Conservation (phyloP, 1,140 invertebrate species). For the Pollicipes pollicipes region DNA sequence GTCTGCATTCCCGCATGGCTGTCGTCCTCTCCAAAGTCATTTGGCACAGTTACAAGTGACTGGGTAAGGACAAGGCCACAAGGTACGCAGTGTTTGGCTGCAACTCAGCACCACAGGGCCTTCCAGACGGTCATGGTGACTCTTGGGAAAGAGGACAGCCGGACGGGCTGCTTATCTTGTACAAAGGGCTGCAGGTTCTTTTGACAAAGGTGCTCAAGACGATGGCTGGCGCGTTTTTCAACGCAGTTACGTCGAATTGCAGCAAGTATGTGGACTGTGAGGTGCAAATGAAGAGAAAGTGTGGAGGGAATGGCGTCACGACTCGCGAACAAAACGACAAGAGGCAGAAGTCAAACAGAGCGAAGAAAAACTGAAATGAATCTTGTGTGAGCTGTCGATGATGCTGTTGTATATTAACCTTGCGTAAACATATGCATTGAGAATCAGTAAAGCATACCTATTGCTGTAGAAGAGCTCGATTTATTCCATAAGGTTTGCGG, state of each 20-base stretch:
- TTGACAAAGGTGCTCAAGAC: not conserved
- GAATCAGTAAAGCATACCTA: no score
- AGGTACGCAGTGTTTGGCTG: slow-evolving; percentile 8
- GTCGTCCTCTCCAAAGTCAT: slow-evolving; percentile 5
- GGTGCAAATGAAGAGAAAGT: slow-evolving; percentile 7
- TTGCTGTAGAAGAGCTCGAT: no score
- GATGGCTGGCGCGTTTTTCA: slow-evolving; percentile 9
- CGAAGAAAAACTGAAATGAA: no score
- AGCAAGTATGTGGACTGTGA: not conserved
- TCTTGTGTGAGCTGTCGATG: no score
- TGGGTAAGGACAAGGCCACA: slow-evolving; percentile 4
- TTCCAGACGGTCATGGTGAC: slow-evolving; percentile 3
- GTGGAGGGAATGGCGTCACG: not conserved
- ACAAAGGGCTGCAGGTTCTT: not conserved
- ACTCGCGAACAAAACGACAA: not conserved
- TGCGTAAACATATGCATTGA: no score
- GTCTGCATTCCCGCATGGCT: slow-evolving; percentile 5
- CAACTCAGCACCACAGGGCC: slow-evolving; percentile 6
- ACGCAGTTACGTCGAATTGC: slow-evolving; percentile 4
- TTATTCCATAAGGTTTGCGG: no score
- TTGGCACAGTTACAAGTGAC: not conserved
- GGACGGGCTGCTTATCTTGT: not conserved
- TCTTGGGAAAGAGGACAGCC: slow-evolving; percentile 3
- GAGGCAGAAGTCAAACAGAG: no score
- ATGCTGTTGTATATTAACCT: no score